A percentile compares a stretch with the other conserved stretches of the same genome.
Evolutionary conservation across 2,888 invertebrate genomes (phyloP).

Genomic region (Trachelus tabidus): DNA sequence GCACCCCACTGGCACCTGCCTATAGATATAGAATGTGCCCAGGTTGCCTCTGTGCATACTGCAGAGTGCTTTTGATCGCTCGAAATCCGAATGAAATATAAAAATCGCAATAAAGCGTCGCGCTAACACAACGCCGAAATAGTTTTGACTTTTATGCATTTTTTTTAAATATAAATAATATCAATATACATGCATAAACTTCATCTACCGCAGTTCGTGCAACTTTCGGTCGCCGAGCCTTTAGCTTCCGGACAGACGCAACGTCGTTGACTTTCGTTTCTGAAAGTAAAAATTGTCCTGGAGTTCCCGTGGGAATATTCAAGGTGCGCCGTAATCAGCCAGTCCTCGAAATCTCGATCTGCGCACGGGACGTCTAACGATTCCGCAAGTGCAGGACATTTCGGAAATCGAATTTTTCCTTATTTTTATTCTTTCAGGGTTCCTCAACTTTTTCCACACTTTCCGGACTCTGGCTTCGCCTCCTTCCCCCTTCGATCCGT

Average conservation of each 20-base stretch:
- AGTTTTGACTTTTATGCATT: conserved; percentile 2
- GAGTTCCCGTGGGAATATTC: not conserved
- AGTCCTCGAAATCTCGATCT: not conserved
- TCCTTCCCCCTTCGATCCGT: conserved; percentile 18
- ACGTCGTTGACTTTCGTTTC: not conserved
- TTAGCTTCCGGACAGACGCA: not conserved
- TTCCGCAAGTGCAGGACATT: not conserved
- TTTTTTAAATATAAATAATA: not conserved
- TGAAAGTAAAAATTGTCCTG: not conserved
- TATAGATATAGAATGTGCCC: conserved; percentile 16
- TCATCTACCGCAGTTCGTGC: conserved; percentile 11
- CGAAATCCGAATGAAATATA: conserved; percentile 53
- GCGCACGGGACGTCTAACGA: not conserved
- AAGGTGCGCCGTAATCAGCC: not conserved
- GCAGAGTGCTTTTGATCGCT: conserved; percentile 51
- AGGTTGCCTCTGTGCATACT: conserved; percentile 41
- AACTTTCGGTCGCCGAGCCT: conserved; percentile 4
- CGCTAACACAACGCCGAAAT: conserved; percentile 11
- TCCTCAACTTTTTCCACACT: not conserved
- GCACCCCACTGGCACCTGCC: conserved; percentile 11
- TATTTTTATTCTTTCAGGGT: not conserved
- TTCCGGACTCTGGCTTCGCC: not conserved
- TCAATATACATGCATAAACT: conserved; percentile 20
- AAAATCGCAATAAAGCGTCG: conserved; percentile 56
- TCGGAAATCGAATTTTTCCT: not conserved